Base-by-base conservation (phyloP, 2,888 invertebrate genomes). In the Eupithecia inturbata region DNA sequence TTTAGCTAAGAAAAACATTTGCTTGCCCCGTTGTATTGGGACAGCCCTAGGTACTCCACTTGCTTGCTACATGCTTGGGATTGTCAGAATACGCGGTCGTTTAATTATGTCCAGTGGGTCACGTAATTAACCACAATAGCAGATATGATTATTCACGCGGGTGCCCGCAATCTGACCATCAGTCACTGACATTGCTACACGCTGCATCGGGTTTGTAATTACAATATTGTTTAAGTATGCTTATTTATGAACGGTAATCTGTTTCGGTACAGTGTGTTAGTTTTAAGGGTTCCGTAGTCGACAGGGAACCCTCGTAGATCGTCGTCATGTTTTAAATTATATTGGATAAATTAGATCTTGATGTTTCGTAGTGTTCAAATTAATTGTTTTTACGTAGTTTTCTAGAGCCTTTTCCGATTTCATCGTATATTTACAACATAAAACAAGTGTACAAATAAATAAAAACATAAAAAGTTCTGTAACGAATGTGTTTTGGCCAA, bases 141-240 rank as follows among this genome's bases (percentile, higher is more conserved):
- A 84, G 87, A 88, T 89, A 89, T 90, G 88, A 93, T 94, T 86
- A 93, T 87, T 93, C 93, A 91, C 83, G 84, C 85, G 82, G 84
- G 88, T 91, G 86, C 84, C 81, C 82, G 89, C 88, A 86, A 91
- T 87, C 85, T 81, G 78, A 86, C 88, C 85, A 93, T 93, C 86
- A 88, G 88, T 93, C 89, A 89, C 82, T 79, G 80, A 84, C 92
- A 91, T 90, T 86, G 88, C 75, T 87, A 92, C 93, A 93, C 82
- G 90, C 78, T 77, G 67, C 66, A 68, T 66, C 39, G 66, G 22
- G 10, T 75, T 75, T 79, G 74, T 73, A 60, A 75, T 81, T 77
- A 74, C 75, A 64, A 33, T 64, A 64, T 36, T 64, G 36, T 64
- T 64, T 31, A 64, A 57, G 19, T 67, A 49, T 67, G 31, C 28